Base-by-base conservation (phyloP, 2,113 vertebrate species). In the Heloderma charlesbogerti region DNA sequence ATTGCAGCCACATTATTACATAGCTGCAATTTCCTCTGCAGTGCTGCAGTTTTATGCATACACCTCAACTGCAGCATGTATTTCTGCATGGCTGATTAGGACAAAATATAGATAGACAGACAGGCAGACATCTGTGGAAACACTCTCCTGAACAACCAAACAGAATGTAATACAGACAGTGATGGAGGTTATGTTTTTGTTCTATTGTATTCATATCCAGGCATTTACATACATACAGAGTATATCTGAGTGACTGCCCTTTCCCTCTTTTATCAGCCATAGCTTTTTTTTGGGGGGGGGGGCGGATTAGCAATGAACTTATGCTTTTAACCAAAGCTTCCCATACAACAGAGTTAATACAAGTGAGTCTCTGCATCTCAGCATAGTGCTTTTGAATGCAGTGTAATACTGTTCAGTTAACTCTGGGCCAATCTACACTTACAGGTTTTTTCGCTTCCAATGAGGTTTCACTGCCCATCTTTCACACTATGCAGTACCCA, bases 21-120 rank as follows among this genome's bases (percentile, higher is more conserved):
- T 43, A 91, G 82, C 54, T 74, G 29, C 74, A 93, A 25, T 86
- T 93, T 54, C 88, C 77, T 67, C 77, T 90, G 80, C 94, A 92
- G 79, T 40, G 37, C 43, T 91, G 78, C 66, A 54, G 57, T 67
- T 75, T 91, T 90, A 60, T 94, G 90, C 48, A 18, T 63, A 80
- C 43, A 67, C 51, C 87, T 94, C 82, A 90, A 45, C 82, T 90
- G 51, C 74, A 94, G 81, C 34, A 31, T 80, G 86, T 40, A 66
- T 48, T 82, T 79, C 12, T 88, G 67, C 66, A 92, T 40, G 79
- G 40, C 43, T 86, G 66, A 66, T 48, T 15, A 27, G 51, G n/a
- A 9, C 15, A 84, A 2, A 67, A 67, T n/a, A n/a, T n/a, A n/a
- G n/a, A n/a, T n/a, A n/a, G n/a, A n/a, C n/a, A n/a, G n/a, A n/a